phyloP scores from a whole-genome alignment of 2,888 invertebrate genomes.

The Neoitamus cyanurus region DNA sequence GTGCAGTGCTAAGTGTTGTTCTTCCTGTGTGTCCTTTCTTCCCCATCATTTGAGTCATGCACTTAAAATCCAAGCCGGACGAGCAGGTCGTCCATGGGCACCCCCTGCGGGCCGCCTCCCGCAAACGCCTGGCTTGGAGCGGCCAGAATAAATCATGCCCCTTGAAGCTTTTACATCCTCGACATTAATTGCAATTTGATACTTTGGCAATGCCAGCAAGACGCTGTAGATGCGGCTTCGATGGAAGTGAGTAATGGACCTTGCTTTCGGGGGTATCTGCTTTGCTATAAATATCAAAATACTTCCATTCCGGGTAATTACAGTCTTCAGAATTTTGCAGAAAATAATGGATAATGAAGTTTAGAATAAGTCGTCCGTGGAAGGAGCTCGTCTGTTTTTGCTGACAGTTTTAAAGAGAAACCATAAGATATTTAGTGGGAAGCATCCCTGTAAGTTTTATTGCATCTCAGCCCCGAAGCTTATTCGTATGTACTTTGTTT shows the following conservation, averaged over 20 bases:
- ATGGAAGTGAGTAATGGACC: slow-evolving; percentile 38
- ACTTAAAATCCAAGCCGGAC: neutral
- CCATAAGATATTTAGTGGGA: too few species aligned
- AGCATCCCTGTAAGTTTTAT: too few species aligned
- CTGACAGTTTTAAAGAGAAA: neutral
- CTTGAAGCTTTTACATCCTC: slow-evolving; percentile 47
- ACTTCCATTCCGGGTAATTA: neutral
- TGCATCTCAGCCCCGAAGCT: too few species aligned
- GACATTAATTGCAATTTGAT: slow-evolving; percentile 51
- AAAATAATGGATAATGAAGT: neutral
- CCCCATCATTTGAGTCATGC: slow-evolving; percentile 31
- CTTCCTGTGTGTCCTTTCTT: slow-evolving; percentile 39
- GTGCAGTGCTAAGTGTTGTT: slow-evolving; percentile 40
- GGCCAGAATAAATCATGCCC: slow-evolving; percentile 46
- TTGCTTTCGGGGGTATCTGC: neutral
- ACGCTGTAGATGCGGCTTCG: slow-evolving; percentile 29
- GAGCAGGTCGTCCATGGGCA: neutral
- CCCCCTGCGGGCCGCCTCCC: neutral
- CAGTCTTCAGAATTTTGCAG: neutral
- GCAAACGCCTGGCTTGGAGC: neutral
- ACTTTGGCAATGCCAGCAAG: slow-evolving; percentile 30
- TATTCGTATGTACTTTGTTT: too few species aligned
- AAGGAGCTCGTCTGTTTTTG: neutral
- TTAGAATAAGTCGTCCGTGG: neutral
- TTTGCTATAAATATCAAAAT: slow-evolving; percentile 6